Conservation (phyloP, 2,888 invertebrate genomes). For the Myopa tessellatipennis region DNA sequence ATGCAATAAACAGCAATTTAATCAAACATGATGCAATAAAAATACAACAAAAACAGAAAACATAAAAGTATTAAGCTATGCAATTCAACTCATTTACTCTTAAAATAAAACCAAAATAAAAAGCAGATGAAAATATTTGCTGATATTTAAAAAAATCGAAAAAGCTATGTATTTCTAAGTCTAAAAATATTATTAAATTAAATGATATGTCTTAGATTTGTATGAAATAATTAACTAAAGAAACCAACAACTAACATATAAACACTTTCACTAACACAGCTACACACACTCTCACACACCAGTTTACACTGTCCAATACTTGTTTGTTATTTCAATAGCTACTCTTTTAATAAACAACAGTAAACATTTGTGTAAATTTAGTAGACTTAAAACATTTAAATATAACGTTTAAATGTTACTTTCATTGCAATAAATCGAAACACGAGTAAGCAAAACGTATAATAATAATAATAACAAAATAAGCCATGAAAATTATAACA, state of each 20-base stretch:
- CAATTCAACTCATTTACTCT: conserved; percentile 15
- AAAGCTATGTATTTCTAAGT: conserved; percentile 20
- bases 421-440: neutral
- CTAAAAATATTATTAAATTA: conserved; percentile 38
- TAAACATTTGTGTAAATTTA: conserved; percentile 19
- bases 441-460: neutral
- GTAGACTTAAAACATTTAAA: neutral
- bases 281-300: conserved; percentile 26
- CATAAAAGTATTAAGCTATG: conserved; percentile 24
- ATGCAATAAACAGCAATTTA: conserved; percentile 38
- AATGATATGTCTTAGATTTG: conserved; percentile 32
- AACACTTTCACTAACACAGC: conserved; percentile 17
- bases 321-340: conserved; percentile 21
- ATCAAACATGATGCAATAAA: conserved; percentile 25
- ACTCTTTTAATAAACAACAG: conserved; percentile 3
- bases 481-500: neutral
- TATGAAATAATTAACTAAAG: conserved; percentile 12
- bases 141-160: conserved; percentile 19
- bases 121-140: conserved; percentile 19
- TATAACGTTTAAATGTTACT: conserved; percentile 21
- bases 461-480: neutral
- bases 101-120: neutral
- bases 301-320: conserved; percentile 20
- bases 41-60: conserved; percentile 8
- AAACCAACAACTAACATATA: conserved; percentile 27